Evolutionary conservation across 2,797 vertebrate species (phyloP).

Genomic region (Phataginus tetradactyla): DNA sequence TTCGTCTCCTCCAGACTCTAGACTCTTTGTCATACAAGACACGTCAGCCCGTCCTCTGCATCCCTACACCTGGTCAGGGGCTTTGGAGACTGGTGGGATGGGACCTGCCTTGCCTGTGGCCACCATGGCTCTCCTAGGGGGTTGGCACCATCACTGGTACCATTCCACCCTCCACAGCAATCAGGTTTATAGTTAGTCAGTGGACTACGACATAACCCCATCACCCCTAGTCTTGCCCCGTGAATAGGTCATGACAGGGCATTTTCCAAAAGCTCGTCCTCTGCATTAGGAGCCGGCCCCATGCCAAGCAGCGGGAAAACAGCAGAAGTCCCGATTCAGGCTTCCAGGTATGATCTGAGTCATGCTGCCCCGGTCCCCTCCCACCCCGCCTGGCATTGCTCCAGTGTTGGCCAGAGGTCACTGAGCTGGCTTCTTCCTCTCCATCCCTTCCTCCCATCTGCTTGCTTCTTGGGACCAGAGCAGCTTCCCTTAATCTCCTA

Average conservation of each 20-base stretch:
- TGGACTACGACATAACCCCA: neutral
- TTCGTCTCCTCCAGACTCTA: neutral
- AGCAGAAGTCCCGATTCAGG: neutral
- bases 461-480: constrained; percentile 33
- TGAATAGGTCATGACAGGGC: neutral
- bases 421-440: neutral
- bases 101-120: neutral
- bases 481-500: constrained; percentile 58
- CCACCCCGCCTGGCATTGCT: neutral
- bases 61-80: neutral
- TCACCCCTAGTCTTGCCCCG: accelerated
- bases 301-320: neutral
- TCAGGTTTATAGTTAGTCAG: neutral
- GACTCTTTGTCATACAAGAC: neutral
- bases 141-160: neutral
- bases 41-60: neutral
- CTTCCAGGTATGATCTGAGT: neutral
- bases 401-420: accelerated
- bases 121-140: neutral
- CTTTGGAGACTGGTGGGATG: neutral
- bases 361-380: neutral
- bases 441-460: accelerated
- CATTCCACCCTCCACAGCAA: neutral
- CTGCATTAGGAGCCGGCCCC: neutral
- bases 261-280: neutral